phyloP scores from a whole-genome alignment of 2,113 vertebrate species.

The Tor tambroides region DNA sequence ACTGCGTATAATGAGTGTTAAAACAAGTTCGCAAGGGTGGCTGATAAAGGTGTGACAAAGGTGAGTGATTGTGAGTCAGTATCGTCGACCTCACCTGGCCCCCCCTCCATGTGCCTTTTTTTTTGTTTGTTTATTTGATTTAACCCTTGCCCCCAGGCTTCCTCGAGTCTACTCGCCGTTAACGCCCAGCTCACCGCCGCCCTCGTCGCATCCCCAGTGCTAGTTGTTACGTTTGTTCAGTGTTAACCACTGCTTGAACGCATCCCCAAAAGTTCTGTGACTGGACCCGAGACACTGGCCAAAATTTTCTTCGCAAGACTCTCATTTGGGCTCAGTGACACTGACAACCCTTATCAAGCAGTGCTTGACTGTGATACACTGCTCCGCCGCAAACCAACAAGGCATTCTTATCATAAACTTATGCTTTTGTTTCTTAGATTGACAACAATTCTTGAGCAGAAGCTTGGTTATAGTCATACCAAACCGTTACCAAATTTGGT shows the following conservation, averaged over 20 bases:
- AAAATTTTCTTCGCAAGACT: neutral
- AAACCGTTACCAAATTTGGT: neutral
- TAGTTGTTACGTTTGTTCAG: slow-evolving; percentile 59
- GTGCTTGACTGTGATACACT: neutral
- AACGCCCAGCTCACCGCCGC: slow-evolving; percentile 70
- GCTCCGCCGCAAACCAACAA: no score
- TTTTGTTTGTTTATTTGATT: slow-evolving; percentile 33
- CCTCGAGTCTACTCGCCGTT: slow-evolving; percentile 72
- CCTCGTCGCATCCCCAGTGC: slow-evolving; percentile 66
- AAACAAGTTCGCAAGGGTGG: neutral
- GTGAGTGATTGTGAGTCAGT: slow-evolving; percentile 51
- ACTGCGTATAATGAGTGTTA: neutral
- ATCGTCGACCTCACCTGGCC: slow-evolving; percentile 73
- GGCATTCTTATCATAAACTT: neutral
- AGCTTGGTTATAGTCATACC: neutral
- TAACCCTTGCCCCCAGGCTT: slow-evolving; percentile 38
- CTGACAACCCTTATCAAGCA: neutral
- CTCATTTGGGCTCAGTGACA: slow-evolving; percentile 28
- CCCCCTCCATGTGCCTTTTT: slow-evolving; percentile 45
- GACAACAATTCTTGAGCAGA: neutral
- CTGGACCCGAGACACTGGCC: neutral
- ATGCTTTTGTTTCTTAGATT: neutral
- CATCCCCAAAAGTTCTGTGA: slow-evolving; percentile 47
- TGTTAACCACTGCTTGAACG: slow-evolving; percentile 69
- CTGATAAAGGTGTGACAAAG: slow-evolving; percentile 30